These are phyloP conservation scores for Pampusana beccarii DNA, from an alignment of 2,113 vertebrate species.

Conservation along the genomic window DNA sequence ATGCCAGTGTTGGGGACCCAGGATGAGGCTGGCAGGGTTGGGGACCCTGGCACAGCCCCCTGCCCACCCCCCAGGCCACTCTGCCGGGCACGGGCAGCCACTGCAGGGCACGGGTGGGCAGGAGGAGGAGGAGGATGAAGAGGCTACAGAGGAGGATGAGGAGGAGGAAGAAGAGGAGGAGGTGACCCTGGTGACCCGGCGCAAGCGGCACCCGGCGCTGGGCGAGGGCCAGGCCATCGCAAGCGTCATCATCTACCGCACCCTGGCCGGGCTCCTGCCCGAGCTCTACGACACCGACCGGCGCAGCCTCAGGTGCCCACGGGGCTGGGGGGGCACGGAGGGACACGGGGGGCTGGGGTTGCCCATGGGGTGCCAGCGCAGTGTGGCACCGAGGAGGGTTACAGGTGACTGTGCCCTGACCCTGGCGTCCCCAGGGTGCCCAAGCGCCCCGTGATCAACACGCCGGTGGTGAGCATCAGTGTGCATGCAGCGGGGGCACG, in stretches of 20 bases:
- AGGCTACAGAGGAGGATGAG: not conserved
- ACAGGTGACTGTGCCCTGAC: not conserved
- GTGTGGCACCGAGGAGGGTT: not conserved
- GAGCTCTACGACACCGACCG: constrained; percentile 91
- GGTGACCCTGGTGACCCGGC: constrained; percentile 75
- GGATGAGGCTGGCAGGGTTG: not conserved
- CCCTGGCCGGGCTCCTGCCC: constrained; percentile 86
- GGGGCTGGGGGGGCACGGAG: not conserved
- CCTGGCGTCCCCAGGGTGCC: constrained; percentile 78
- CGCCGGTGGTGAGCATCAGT: constrained; percentile 90
- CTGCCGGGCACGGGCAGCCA: not conserved
- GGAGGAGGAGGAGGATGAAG: not conserved
- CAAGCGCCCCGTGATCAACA: constrained; percentile 93
- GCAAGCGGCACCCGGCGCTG: constrained; percentile 79
- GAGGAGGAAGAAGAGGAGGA: not conserved
- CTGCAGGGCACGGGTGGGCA: not conserved
- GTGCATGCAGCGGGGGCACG: constrained; percentile 82
- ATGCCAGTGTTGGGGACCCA: no score
- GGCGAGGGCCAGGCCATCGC: constrained; percentile 85
- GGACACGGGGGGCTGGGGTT: no score
- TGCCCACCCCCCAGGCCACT: not conserved
- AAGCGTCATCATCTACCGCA: constrained; percentile 93
- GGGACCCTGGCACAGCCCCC: not conserved
- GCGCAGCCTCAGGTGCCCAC: constrained; percentile 86
- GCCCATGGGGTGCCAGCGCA: no score